Base-by-base conservation (phyloP, 1,140 invertebrate genomes). In the Calosoma granatense region DNA sequence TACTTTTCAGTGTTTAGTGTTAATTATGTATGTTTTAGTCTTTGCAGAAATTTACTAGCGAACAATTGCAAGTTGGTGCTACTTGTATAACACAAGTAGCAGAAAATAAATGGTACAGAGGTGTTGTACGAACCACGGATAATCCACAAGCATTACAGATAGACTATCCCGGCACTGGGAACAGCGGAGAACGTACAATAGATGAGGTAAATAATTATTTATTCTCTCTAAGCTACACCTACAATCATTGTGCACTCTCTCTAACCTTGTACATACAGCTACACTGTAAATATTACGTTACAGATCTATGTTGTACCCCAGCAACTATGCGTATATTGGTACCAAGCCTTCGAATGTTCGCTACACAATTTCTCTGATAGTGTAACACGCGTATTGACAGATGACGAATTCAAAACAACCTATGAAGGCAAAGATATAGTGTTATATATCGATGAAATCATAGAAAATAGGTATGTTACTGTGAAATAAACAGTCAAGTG, bases 361-460 rank as follows among this genome's bases (percentile, higher is more conserved):
- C 12, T 59, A 20, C 21, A 59, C n/a, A 53, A 59, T 20, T 59
- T 59, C 23, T 11, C 39, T 6, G 4, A 36, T 1, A 51, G 53
- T 9, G 30, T 41, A 20, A 9, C 9, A 14, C 20, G 30, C 51
- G 15, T 20, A 17, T 9, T 56, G 20, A 56, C 54, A 12, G 57
- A 73, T 56, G 56, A 65, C 47, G 57, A 54, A 47, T 57, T 74
- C 1, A 69, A 68, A 52, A 43, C 63, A 26, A 1, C 11, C 0
- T 51, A 68, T 30, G 64, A 63, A 54, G 64, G 64, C 11, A 69
- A 67, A 55, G 63, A 70, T 51, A 61, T 71, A 15, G 79, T 85
- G 20, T 69, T 83, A 2, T 75, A 76, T 36, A 75, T 85, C 14
- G 74, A 83, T 60, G 69, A 76, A 63, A 70, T 84, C 1, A 68